These are phyloP conservation scores for Dipodomys ordii DNA, from an alignment of 2,113 vertebrate species.

Conservation along the genomic window DNA sequence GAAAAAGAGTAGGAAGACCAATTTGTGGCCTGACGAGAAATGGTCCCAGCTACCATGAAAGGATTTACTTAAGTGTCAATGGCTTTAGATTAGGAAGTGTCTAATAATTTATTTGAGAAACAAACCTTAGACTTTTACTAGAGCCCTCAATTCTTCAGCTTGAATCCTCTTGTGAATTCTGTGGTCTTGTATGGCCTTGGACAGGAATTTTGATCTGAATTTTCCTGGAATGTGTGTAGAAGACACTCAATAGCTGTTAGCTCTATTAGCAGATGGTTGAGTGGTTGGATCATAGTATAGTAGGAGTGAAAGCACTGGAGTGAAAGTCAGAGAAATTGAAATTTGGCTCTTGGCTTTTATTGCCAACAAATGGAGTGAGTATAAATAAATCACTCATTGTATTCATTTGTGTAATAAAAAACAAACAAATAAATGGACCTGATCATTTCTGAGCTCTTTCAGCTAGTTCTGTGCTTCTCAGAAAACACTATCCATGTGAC, in stretches of 20 bases:
- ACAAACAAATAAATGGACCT: background rate
- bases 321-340: slow-evolving; percentile 45
- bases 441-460: slow-evolving; percentile 23
- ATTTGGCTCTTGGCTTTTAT: background rate
- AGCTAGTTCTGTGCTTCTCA: background rate
- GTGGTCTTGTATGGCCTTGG: background rate
- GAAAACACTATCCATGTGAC: background rate
- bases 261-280: background rate
- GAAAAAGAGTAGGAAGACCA: background rate
- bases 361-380: background rate
- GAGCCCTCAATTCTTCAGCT: too few species aligned
- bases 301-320: background rate
- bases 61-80: background rate
- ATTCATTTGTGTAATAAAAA: slow-evolving; percentile 35
- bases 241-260: background rate
- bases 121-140: background rate
- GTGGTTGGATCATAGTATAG: background rate
- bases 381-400: slow-evolving; percentile 1
- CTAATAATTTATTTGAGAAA: background rate
- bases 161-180: background rate
- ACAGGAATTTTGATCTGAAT: slow-evolving; percentile 35
- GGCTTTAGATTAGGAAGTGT: background rate
- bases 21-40: background rate
- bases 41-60: background rate
- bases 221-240: slow-evolving; percentile 8